Conservation (phyloP, 2,888 invertebrate genomes). For the Hymenopus coronatus region DNA sequence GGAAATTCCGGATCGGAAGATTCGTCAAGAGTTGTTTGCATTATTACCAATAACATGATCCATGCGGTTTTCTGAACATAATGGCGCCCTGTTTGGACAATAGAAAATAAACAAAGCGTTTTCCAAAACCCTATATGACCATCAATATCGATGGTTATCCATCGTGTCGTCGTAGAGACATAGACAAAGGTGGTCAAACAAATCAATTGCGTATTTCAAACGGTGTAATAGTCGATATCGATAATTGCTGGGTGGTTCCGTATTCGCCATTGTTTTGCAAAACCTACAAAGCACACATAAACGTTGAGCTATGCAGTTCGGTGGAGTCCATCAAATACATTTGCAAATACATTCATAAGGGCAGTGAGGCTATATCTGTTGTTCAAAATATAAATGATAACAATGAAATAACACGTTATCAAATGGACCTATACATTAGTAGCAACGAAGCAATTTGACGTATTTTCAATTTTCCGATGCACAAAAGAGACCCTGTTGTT, state of each 20-base stretch:
- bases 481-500: background rate
- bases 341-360: background rate
- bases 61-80: constrained; percentile 41
- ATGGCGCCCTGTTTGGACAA: constrained; percentile 40
- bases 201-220: background rate
- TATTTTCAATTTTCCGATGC: background rate
- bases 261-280: no score
- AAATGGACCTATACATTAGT: background rate
- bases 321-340: no score
- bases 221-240: background rate
- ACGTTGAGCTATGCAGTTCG: no score
- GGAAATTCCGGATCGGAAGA: constrained; percentile 39
- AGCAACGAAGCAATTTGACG: background rate
- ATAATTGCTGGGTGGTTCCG: no score
- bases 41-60: constrained; percentile 44
- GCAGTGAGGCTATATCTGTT: background rate
- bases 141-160: constrained; percentile 43
- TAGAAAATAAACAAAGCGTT: constrained; percentile 18
- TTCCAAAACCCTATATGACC: constrained; percentile 14
- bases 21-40: constrained; percentile 37
- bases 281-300: no score
- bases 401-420: background rate
- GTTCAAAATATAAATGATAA: background rate
- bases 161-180: constrained; percentile 39
- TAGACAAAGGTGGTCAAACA: constrained; percentile 37